Evolutionary conservation across 2,113 vertebrate genomes (phyloP).

Genomic region (Mesoclemmys tuberculata): DNA sequence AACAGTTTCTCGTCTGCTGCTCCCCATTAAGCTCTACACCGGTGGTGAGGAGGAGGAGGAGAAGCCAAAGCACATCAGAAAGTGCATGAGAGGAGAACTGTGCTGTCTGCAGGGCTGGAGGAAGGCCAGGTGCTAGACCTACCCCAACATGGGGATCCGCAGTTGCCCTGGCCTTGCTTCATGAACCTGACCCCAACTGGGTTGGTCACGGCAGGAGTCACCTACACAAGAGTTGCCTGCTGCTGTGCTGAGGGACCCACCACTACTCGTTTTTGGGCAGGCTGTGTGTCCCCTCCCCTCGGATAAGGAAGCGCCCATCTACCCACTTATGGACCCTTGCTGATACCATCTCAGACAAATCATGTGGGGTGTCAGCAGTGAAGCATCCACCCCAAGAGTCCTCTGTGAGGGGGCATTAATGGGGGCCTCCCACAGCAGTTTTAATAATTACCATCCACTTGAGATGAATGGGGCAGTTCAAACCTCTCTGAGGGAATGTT

Average conservation of each 20-base stretch:
- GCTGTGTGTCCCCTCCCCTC: not conserved
- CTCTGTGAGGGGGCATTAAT: no score
- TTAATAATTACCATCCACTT: not conserved
- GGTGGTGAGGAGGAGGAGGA: not conserved
- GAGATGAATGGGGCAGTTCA: not conserved
- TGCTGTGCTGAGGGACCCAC: not conserved
- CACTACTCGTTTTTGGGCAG: not conserved
- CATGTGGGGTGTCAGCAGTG: not conserved
- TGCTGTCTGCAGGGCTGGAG: no score
- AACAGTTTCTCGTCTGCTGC: not conserved
- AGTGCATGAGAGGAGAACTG: no score
- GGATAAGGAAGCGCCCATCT: not conserved
- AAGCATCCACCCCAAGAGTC: no score
- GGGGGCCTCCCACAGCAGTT: no score
- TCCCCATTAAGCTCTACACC: no score
- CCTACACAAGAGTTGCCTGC: not conserved
- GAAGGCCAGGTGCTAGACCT: no score
- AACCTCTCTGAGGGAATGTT: not conserved
- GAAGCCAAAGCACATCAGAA: not conserved
- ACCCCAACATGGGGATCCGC: not conserved
- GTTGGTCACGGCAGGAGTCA: not conserved
- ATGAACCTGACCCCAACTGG: not conserved
- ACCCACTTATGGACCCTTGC: not conserved
- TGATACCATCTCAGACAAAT: not conserved
- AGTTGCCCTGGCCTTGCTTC: not conserved